Base-by-base conservation (phyloP, 2,797 vertebrate genomes). In the Acanthopagrus latus region DNA sequence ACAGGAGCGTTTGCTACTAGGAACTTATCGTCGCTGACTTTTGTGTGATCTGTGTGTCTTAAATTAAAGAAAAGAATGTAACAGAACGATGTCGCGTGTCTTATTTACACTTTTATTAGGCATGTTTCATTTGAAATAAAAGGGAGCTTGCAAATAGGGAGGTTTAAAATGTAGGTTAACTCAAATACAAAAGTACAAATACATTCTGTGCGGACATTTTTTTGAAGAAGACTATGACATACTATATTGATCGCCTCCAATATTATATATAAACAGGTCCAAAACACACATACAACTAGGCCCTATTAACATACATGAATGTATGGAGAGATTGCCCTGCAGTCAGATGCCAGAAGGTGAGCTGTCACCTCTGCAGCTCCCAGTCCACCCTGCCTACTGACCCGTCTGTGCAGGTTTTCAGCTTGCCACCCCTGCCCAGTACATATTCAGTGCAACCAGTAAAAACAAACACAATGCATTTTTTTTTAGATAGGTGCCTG, bases 1-100 rank as follows among this genome's bases (percentile, higher is more conserved):
- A 54, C 64, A 81, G 57, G 50, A 77, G 43, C 70, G 60, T 80
- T 70, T 78, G 46, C 67, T 81, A 54, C 55, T 60, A 76, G 71
- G 64, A 72, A 43, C 59, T 25, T 58, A 60, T 76, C 75, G 76
- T 86, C 58, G 66, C 71, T 70, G 47, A 71, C 50, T 46, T 78
- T 46, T 70, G 7, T 88, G 84, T 86, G 75, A 65, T 74, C 51
- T 81, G 65, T 81, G 65, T 88, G 81, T 84, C 71, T 38, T 70
- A 85, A 87, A 92, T 86, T 88, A 91, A 91, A 91, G 25, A 76
- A 74, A 43, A 20, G 7, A 46, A 14, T 13, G 48, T 68, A 77
- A 73, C 1, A 13, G 52, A 71, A 50, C 56, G 0, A 48, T 14
- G 11, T 64, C 64, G 48, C 20, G 6, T 38, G 23, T 64, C n/a